A percentile compares a stretch with the other conserved stretches of the same genome.
Conservation (phyloP, 2,113 vertebrate genomes). For the Zosterops lateralis region DNA sequence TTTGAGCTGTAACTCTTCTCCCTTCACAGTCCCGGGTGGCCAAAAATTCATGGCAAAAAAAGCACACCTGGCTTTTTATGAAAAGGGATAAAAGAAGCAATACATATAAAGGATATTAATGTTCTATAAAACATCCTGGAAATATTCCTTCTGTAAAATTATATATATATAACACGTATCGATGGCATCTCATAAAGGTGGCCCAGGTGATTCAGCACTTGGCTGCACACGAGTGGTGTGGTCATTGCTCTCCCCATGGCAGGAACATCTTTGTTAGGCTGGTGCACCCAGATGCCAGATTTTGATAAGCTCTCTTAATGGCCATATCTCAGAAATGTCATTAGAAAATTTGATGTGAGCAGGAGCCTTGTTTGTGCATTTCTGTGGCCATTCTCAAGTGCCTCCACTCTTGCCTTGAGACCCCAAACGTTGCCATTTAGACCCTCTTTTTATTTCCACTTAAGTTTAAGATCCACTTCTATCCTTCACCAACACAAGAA, state of each 20-base stretch:
- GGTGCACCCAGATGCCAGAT: background rate
- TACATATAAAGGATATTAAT: background rate
- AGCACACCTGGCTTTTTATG: background rate
- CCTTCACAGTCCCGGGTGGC: background rate
- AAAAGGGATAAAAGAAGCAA: slow-evolving; percentile 21
- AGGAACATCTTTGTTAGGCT: background rate
- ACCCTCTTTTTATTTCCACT: background rate
- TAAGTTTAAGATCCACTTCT: background rate
- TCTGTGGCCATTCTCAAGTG: accelerated
- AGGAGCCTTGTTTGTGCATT: accelerated
- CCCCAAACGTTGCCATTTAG: background rate
- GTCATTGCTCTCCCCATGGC: background rate
- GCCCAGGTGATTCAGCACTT: background rate
- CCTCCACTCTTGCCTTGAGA: background rate
- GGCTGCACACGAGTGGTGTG: background rate
- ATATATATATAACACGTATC: background rate
- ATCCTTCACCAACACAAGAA: background rate
- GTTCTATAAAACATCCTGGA: slow-evolving; percentile 1
- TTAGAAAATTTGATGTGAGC: background rate
- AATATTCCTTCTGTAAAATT: slow-evolving; percentile 12
- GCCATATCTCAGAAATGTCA: background rate
- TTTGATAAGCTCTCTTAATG: background rate
- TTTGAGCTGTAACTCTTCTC: background rate
- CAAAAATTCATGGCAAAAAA: background rate
- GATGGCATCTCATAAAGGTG: background rate